A percentile compares a stretch with the other conserved stretches of the same genome.
Conservation (phyloP, 2,113 vertebrate species). For the Corythaeola cristata region DNA sequence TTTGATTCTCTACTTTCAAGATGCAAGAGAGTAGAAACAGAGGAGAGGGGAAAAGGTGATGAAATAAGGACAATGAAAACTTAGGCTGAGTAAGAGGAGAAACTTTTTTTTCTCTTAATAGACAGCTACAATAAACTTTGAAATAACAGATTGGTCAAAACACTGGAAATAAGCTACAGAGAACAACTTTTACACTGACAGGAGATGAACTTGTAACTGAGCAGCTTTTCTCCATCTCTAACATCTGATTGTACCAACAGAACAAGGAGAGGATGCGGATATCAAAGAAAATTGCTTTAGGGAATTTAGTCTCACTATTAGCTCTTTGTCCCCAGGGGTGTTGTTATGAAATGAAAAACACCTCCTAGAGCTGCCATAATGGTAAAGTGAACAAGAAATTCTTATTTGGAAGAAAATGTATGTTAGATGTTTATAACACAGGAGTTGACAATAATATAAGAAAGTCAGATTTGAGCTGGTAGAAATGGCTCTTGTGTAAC, state of each 20-base stretch:
- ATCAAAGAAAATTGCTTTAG: slow-evolving; percentile 41
- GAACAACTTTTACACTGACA: neutral
- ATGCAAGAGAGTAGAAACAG: neutral
- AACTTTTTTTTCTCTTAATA: neutral
- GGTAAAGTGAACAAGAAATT: neutral
- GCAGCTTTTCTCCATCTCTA: neutral
- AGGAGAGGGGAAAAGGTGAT: neutral
- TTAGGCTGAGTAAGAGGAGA: neutral
- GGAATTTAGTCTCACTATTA: slow-evolving; percentile 10
- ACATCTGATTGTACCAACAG: neutral
- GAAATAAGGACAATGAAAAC: neutral
- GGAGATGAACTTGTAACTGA: neutral
- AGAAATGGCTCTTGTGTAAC: neutral
- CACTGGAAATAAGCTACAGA: neutral
- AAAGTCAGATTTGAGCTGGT: neutral
- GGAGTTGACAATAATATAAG: neutral
- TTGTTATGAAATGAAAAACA: slow-evolving; percentile 14
- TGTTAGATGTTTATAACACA: neutral
- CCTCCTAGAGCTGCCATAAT: neutral
- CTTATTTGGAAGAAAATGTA: neutral
- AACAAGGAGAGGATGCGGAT: neutral
- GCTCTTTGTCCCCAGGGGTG: slow-evolving; percentile 1
- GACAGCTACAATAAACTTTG: neutral
- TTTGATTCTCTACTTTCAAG: neutral
- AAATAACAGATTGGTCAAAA: neutral